A percentile compares a stretch with the other conserved stretches of the same genome.
These are phyloP conservation scores for Dicycla oo DNA, from an alignment of 2,888 invertebrate species.

Conservation along the genomic window DNA sequence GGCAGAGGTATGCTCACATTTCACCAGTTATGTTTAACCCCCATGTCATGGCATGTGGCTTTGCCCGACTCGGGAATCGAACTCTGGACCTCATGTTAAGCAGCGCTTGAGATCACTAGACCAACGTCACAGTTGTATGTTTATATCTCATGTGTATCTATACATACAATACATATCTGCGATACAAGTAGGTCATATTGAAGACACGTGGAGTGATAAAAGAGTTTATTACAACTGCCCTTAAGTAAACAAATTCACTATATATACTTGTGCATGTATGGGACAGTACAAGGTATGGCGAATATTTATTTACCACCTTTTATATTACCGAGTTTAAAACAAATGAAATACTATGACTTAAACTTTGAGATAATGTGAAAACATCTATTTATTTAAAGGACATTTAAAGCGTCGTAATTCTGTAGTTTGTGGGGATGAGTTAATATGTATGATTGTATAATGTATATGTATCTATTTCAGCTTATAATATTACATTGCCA, in stretches of 20 bases:
- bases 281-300: background rate
- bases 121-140: too few relatives aligned
- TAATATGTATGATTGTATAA: too few relatives aligned
- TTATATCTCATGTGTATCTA: background rate
- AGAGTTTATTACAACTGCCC: slow-evolving; percentile 33
- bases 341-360: background rate
- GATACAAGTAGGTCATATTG: slow-evolving; percentile 21
- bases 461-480: background rate
- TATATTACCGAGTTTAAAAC: background rate
- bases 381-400: background rate
- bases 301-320: background rate
- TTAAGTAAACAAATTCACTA: slow-evolving; percentile 35
- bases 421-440: background rate
- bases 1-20: too few relatives aligned
- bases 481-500: background rate
- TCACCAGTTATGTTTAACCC: too few relatives aligned
- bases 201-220: slow-evolving; percentile 43
- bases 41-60: too few relatives aligned
- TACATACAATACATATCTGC: background rate
- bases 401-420: background rate
- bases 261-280: background rate
- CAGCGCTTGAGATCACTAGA: too few relatives aligned
- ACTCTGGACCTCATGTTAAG: too few relatives aligned
- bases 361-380: background rate
- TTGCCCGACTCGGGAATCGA: too few relatives aligned